Percentiles rank a stretch among this genome's conserved stretches.
phyloP scores from a whole-genome alignment of 2,797 vertebrate genomes.

The Masticophis lateralis region DNA sequence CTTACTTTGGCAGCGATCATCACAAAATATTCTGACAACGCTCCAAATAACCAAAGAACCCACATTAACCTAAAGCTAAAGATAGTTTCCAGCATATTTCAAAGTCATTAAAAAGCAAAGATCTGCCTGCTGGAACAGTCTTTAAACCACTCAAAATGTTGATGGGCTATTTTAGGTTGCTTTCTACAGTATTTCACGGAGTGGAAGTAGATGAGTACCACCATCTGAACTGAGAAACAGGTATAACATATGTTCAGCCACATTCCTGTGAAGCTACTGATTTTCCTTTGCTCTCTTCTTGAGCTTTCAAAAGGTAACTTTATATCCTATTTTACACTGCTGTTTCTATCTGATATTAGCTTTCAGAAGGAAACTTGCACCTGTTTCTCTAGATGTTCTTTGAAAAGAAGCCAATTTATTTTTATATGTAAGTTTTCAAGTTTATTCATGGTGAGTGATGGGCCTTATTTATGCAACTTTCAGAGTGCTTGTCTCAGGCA shows the following conservation, averaged over 20 bases:
- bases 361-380: constrained; percentile 35
- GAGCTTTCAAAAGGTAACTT: neutral
- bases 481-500: constrained; percentile 32
- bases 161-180: neutral
- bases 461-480: constrained; percentile 47
- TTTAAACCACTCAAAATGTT: neutral
- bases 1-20: neutral
- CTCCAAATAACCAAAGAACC: neutral
- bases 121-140: neutral
- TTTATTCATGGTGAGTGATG: constrained; percentile 18
- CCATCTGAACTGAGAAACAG: neutral
- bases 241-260: neutral
- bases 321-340: constrained; percentile 13
- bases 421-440: constrained; percentile 46
- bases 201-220: neutral
- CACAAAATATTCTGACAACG: neutral
- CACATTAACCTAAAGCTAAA: neutral
- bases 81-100: neutral
- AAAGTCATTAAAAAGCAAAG: neutral
- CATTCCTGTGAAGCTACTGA: neutral
- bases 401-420: constrained; percentile 38
- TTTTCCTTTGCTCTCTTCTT: neutral
- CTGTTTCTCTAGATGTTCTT: constrained; percentile 42
- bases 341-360: constrained; percentile 17
- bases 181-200: neutral